These are phyloP conservation scores for Nibea coibor DNA, from an alignment of 2,113 vertebrate species.

Conservation along the genomic window DNA sequence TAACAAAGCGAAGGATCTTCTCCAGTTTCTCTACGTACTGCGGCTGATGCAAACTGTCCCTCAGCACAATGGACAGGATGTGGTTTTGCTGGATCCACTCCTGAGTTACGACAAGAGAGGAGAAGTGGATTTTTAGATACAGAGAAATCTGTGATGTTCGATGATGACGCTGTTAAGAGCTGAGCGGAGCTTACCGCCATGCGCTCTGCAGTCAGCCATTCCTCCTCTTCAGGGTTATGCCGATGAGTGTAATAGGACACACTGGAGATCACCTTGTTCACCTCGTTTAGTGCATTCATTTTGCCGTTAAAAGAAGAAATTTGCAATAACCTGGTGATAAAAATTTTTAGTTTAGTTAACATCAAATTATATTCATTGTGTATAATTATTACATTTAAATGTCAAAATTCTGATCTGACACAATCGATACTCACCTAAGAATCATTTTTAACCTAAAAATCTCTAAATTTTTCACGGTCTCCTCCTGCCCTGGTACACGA, in stretches of 20 bases:
- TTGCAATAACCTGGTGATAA: constrained; percentile 93
- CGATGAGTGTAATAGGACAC: constrained; percentile 99
- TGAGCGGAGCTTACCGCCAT: constrained; percentile 90
- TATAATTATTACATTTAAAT: background rate
- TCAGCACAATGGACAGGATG: constrained; percentile 97
- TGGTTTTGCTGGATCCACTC: constrained; percentile 99
- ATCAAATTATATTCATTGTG: background rate
- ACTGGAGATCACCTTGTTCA: constrained; percentile 99
- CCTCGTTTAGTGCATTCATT: constrained; percentile 99
- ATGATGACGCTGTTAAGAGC: background rate
- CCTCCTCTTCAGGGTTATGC: constrained; percentile 97
- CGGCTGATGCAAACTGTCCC: constrained; percentile 98
- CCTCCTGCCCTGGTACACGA: constrained; percentile 98
- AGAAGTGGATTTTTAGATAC: background rate
- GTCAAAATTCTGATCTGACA: background rate
- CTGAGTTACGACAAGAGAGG: constrained; percentile 74
- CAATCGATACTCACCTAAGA: constrained; percentile 91
- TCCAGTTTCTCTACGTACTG: constrained; percentile 99
- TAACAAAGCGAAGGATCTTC: constrained; percentile 99
- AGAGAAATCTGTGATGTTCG: background rate
- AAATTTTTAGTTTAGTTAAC: constrained; percentile 1
- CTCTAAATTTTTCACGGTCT: constrained; percentile 99
- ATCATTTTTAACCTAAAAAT: constrained; percentile 99
- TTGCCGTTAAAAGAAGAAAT: constrained; percentile 99
- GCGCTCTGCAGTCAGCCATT: constrained; percentile 98